Base-by-base conservation (phyloP, 2,113 vertebrate species). In the Leuciscus idus region DNA sequence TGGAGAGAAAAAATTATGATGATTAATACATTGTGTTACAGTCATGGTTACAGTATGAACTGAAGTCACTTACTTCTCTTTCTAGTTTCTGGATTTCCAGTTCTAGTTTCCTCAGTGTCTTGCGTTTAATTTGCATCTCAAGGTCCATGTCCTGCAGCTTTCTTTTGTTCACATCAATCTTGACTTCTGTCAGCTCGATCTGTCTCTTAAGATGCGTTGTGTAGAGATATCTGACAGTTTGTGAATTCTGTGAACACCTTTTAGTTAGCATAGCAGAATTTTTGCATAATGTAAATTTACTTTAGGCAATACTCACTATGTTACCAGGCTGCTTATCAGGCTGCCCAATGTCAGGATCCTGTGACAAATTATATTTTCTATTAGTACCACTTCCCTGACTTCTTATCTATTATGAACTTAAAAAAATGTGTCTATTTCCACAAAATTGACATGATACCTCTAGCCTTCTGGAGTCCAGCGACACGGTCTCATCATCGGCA, bases 71-170 rank as follows among this genome's bases (percentile, higher is more conserved):
- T 55, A 78, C 28, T 48, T 80, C 77, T 80, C 77, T 80, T 80
- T 80, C 77, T 80, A 30, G 76, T 78, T 55, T 78, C 48, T 52
- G 76, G 76, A 78, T 78, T 78, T 78, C 76, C 48, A 78, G 48
- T 28, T 80, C 77, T 39, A 80, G 50, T 80, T 80, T 80, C 77
- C 77, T 59, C 50, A 80, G 28, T 80, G 77, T 80, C 52, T 80
- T 48, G 7, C 9, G 28, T 80, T 80, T 80, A n/a, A 80, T 80
- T 33, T 80, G 48, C 55, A 80, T 55, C 28, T 80, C 77, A 30
- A 57, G 77, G 55, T 80, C 77, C 77, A 80, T 80, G 57, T 57
- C 77, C 57, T 57, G 52, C 52, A 80, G 52, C 50, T 57, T 80
- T 61, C 57, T 59, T 23, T 61, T 75, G 10, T 48, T 80, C 8